Evolutionary conservation across 1,140 invertebrate species (phyloP), one percentile per base, ranked within the genome.

Genomic region (Cecropterus lyciades): DNA sequence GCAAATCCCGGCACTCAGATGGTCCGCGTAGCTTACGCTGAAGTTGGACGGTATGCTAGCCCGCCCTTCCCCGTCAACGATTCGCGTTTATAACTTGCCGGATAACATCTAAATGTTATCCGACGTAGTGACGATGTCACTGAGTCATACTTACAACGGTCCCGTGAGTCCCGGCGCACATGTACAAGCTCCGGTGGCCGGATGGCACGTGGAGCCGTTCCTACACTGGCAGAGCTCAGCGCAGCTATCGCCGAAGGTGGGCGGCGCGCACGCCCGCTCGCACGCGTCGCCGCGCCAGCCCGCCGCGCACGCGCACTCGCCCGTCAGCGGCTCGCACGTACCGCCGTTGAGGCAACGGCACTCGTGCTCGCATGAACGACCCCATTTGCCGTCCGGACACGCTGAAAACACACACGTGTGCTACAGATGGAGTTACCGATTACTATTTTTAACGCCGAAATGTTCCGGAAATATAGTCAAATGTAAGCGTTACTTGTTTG

Each of bases 311-410:
- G 95, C 94, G 66, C 91, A 93, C 11, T 82, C 78, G 1, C 96
- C 96, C 6, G 94, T 96, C 10, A 97, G 92, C 71, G 96, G 96
- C 92, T 98, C 93, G 79, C 97, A 98, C 0, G 93, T 93, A 0
- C 95, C 97, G 40, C 95, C 96, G 87, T 99, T 99, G 80, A 96
- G 95, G 87, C 98, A 99, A 48, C 96, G 95, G 86, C 99, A 99
- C 4, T 92, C 82, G 65, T 95, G 84, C 30, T 94, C 93, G 81
- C 98, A 99, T 52, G 96, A 78, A 13, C 92, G 84, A 30, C 97
- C 97, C 94, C 95, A 98, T 69, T 92, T 94, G 17, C 95, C 96
- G 8, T 93, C 85, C 0, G 95, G 95, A 85, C 97, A 98, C 64
- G 94, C 88, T 91, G 70, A 11, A 82, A 80, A 49, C 46, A 66